Percentiles rank a stretch among this genome's conserved stretches.
Conservation (phyloP, 2,888 invertebrate species). For the Brachycybe producta region DNA sequence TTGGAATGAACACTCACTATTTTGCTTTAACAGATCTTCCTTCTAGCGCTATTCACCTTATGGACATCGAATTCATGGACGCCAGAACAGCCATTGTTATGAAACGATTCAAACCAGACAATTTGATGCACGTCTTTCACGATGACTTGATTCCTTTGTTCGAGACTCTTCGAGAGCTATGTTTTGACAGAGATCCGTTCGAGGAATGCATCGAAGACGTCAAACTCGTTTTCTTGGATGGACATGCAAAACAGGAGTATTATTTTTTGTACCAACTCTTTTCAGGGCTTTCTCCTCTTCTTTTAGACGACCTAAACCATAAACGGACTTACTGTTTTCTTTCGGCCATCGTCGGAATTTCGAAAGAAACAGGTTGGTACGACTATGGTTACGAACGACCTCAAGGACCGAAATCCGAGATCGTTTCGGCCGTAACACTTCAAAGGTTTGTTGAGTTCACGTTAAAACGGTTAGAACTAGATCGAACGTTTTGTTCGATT, state of each 20-base stretch:
- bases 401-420: slow-evolving; percentile 33
- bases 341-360: slow-evolving; percentile 33
- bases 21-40: slow-evolving; percentile 6
- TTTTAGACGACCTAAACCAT: slow-evolving; percentile 21
- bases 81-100: slow-evolving; percentile 28
- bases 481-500: neutral
- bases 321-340: slow-evolving; percentile 32
- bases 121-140: slow-evolving; percentile 42
- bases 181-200: slow-evolving; percentile 24
- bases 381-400: slow-evolving; percentile 39
- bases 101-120: slow-evolving; percentile 39
- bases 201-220: slow-evolving; percentile 23
- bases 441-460: neutral
- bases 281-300: slow-evolving; percentile 26
- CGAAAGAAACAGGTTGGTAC: slow-evolving; percentile 36
- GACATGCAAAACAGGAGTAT: slow-evolving; percentile 27
- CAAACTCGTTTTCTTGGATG: slow-evolving; percentile 31
- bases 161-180: slow-evolving; percentile 31
- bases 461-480: neutral
- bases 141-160: slow-evolving; percentile 40
- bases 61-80: slow-evolving; percentile 5
- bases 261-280: slow-evolving; percentile 32
- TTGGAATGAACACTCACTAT: slow-evolving; percentile 6
- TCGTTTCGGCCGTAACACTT: neutral
- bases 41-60: neutral